Evolutionary conservation across 2,113 vertebrate species (phyloP).

Genomic region (Heterotilapia buettikoferi): DNA sequence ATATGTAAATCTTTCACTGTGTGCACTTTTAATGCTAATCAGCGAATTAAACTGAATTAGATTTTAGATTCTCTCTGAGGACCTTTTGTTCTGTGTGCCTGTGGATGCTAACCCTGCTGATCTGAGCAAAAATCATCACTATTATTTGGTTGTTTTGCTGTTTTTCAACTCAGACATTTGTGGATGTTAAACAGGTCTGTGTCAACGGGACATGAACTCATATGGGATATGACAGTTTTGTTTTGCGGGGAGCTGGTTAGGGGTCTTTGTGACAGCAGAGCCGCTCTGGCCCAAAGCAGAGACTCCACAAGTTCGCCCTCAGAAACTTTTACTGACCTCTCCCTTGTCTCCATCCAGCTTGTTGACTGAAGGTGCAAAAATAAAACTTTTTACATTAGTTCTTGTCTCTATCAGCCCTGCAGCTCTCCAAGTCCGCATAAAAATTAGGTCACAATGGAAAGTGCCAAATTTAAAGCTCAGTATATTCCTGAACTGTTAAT

Average conservation of each 20-base stretch:
- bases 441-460: neutral
- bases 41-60: accelerated
- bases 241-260: neutral
- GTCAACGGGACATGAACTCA: accelerated
- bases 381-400: neutral
- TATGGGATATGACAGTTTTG: neutral
- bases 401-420: neutral
- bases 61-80: neutral
- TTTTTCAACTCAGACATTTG: neutral
- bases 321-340: neutral
- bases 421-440: neutral
- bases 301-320: neutral
- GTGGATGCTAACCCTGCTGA: neutral
- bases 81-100: neutral
- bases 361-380: neutral
- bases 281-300: neutral
- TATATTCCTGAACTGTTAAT: neutral
- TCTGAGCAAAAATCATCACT: neutral
- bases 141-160: accelerated
- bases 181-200: no score
- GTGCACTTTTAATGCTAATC: neutral
- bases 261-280: neutral
- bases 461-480: neutral
- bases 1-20: neutral
- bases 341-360: neutral